Evolutionary conservation across 2,797 vertebrate genomes (phyloP), one percentile per base, ranked within the genome.

Genomic region (Eulemur coronatus): DNA sequence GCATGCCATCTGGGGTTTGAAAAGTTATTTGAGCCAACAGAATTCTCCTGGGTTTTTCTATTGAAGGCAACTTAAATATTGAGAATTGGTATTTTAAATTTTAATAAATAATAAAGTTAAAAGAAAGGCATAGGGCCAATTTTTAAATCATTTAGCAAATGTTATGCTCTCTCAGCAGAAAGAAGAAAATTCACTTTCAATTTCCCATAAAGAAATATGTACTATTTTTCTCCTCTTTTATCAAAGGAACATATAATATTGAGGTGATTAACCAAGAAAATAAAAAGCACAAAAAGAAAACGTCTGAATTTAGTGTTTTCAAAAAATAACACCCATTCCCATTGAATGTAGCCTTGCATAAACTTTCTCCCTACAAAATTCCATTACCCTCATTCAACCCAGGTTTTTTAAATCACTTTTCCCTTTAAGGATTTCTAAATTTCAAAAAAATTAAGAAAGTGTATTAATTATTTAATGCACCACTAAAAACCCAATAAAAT

Each of bases 21-120:
- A 94, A 84, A 89, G 33, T 90, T 96, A 94, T 94, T 65, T 91
- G 81, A 96, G 65, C 46, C 85, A 84, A 15, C n/a, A 95, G 81
- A 91, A 63, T 65, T 20, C 72, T 67, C 43, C 30, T 91, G 82
- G n/a, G n/a, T 95, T 96, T 95, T 95, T 67, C 78, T 84, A 70
- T 6, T 69, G 43, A 95, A 82, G 57, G 35, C 30, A 92, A 84
- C 28, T 89, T 95, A 87, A 80, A 81, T 84, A 73, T 59, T 95
- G 55, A 95, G 38, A 95, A 92, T n/a, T 82, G 50, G 55, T 91
- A 95, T 78, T 97, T 96, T 70, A 75, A 90, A 92, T 80, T 82
- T 81, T 93, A 97, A 81, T 70, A 20, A 80, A 69, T 35, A 35
- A 48, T 79, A 75, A 91, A 46, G 43, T 89, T 80, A 38, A 93